phyloP scores from a whole-genome alignment of 2,888 invertebrate genomes.

The Noctuana brunneofusca region DNA sequence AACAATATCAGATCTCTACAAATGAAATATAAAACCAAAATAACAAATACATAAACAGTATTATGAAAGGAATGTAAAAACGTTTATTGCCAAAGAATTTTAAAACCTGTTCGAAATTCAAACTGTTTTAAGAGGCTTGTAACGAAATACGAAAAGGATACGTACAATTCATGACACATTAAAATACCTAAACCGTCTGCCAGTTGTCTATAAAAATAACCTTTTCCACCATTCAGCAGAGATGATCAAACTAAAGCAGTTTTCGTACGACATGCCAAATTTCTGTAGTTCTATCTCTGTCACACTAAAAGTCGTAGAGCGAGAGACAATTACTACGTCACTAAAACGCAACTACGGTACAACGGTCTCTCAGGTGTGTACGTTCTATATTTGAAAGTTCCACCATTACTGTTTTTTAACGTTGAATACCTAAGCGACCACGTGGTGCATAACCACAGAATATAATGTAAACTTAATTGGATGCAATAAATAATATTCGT shows the following conservation, averaged over 20 bases:
- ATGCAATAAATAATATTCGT: not conserved
- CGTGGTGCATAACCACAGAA: not conserved
- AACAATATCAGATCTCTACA: slow-evolving; percentile 1
- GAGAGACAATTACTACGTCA: slow-evolving; percentile 10
- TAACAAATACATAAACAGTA: not conserved
- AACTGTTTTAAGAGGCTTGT: not conserved
- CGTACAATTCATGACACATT: slow-evolving; percentile 20
- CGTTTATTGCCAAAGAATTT: slow-evolving; percentile 10
- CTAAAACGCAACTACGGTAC: slow-evolving; percentile 21
- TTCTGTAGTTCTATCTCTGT: not conserved
- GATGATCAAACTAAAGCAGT: slow-evolving; percentile 10
- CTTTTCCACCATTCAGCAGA: slow-evolving; percentile 12
- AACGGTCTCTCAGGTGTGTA: slow-evolving; percentile 27
- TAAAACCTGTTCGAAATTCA: slow-evolving; percentile 10
- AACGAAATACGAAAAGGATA: slow-evolving; percentile 1
- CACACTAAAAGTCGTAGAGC: not conserved
- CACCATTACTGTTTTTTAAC: slow-evolving; percentile 21
- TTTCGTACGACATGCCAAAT: slow-evolving; percentile 22
- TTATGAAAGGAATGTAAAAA: slow-evolving; percentile 9
- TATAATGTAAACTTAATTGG: not conserved
- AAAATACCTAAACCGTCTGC: slow-evolving; percentile 28
- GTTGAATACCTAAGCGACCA: not conserved
- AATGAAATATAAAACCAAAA: not conserved
- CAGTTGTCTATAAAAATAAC: slow-evolving; percentile 29
- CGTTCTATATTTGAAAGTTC: slow-evolving; percentile 25